Evolutionary conservation across 2,888 invertebrate genomes (phyloP), one percentile per base, ranked within the genome.

Genomic region (Xylocampa areola): DNA sequence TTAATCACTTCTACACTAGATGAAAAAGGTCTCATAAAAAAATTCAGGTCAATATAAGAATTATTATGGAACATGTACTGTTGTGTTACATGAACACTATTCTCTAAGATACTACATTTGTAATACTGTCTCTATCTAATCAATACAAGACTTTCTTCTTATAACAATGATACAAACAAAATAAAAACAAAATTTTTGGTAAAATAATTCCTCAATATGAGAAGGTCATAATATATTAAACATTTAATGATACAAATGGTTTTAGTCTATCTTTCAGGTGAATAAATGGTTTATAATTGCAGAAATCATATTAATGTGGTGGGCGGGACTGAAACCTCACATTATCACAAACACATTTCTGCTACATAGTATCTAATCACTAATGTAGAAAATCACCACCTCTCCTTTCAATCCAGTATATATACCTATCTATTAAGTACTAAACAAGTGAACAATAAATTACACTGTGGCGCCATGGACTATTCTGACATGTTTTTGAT

Each of bases 151-250:
- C 16, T 57, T 44, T 19, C 21, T 36, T 44, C 36, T 21, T 52
- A 25, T 47, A 65, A 36, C 40, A 58, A 30, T 35, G 16, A 36
- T 30, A 53, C 14, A 37, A 62, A 60, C 40, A 29, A 58, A 49
- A 25, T 19, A 48, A 14, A 47, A 66, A 69, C 44, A 47, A 64
- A 71, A 35, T 73, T 61, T 73, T 75, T 73, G 76, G 68, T 55
- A 45, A 65, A 61, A 53, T 51, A 45, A 52, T 55, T 65, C 47
- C 73, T 73, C 73, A 65, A 73, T 76, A 65, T 76, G 69, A 73
- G 73, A 62, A 72, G 62, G 43, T 72, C 25, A 29, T 8, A 35
- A 10, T 36, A 30, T 27, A 67, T 35, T 30, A 30, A 30, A n/a
- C 10, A 50, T 35, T 35, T 60, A 48, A 65, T 39, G 17, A 29